Conservation (phyloP, 2,888 invertebrate genomes). For the Hetaerina titia region DNA sequence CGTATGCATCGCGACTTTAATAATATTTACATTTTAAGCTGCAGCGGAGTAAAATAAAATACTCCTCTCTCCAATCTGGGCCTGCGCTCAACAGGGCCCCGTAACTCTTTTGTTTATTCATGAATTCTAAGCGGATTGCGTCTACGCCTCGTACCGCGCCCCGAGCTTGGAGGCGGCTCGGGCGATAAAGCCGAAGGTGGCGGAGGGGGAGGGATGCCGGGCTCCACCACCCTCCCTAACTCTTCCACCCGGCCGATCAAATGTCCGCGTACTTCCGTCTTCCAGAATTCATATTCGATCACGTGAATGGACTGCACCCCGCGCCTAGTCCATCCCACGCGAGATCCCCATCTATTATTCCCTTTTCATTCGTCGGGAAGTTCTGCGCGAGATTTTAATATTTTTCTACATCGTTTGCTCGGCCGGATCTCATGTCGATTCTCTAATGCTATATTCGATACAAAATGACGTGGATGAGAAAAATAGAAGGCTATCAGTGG, state of each 20-base stretch:
- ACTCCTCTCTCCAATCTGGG: background rate
- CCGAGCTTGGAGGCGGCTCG: too few relatives aligned
- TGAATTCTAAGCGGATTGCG: background rate
- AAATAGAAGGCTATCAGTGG: background rate
- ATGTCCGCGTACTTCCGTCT: background rate
- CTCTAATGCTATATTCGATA: background rate
- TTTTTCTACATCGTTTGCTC: background rate
- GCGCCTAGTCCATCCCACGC: background rate
- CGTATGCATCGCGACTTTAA: background rate
- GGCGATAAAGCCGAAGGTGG: background rate
- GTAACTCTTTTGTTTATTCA: conserved; percentile 26
- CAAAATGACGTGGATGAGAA: background rate
- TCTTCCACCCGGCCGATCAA: background rate
- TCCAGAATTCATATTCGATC: background rate
- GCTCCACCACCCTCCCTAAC: too few relatives aligned
- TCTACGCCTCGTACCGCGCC: background rate
- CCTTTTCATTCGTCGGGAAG: background rate
- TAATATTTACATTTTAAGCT: conserved; percentile 27
- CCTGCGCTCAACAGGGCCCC: background rate
- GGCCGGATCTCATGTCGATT: background rate
- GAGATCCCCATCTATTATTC: background rate
- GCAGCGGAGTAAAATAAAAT: background rate
- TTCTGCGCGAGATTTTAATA: background rate
- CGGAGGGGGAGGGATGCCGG: background rate
- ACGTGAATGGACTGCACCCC: background rate